These are phyloP conservation scores for Corythaixoides concolor DNA, from an alignment of 2,113 vertebrate genomes.

Conservation along the genomic window DNA sequence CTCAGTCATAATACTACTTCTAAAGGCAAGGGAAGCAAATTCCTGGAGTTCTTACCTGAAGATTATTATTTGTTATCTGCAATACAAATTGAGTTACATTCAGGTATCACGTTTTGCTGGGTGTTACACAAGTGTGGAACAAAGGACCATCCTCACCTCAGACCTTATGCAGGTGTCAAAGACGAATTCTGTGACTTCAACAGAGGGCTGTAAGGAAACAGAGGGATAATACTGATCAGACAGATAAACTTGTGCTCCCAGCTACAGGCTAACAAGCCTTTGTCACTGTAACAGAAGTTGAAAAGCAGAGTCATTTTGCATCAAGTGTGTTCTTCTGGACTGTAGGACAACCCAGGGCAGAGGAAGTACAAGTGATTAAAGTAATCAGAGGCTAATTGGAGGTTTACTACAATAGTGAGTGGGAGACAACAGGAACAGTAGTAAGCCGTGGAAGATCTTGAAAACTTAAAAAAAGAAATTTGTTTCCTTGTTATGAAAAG, in stretches of 20 bases:
- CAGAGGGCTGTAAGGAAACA: not conserved
- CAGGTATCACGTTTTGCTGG: not conserved
- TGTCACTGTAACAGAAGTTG: not conserved
- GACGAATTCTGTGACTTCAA: not conserved
- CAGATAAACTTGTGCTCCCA: not conserved
- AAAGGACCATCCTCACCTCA: not conserved
- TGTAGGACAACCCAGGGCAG: not conserved
- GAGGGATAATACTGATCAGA: conserved; percentile 11
- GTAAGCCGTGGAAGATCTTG: not conserved
- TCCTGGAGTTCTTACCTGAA: not conserved
- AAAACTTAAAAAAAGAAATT: not conserved
- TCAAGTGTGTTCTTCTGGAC: not conserved
- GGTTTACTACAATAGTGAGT: not conserved
- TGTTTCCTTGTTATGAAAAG: not conserved
- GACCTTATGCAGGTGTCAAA: not conserved
- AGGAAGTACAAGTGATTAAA: not conserved
- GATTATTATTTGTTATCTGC: not conserved
- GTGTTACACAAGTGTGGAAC: not conserved
- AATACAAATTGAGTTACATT: not conserved
- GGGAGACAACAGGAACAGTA: not conserved
- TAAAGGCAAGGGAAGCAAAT: not conserved
- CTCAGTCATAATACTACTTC: not conserved
- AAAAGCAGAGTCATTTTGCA: not conserved
- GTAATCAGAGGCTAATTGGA: not conserved
- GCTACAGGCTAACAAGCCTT: not conserved